Evolutionary conservation across 2,888 invertebrate species (phyloP), one percentile per base, ranked within the genome.

Genomic region (Achlya flavicornis): DNA sequence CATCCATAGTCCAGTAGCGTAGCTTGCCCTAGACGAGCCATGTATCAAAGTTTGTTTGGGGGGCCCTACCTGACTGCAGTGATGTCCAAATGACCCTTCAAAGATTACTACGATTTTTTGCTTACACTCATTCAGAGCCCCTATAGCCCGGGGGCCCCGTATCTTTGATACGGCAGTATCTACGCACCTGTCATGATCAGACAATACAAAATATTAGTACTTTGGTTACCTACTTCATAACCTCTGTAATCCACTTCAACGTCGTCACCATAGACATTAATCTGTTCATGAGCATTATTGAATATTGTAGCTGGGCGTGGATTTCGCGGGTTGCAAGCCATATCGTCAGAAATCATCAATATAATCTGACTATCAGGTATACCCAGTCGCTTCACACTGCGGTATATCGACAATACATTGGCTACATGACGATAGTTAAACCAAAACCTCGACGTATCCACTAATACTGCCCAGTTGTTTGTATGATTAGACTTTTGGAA

Each of bases 391-490:
- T 99, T 99, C 0, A 99, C 99, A 85, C 99, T 99, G 12, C 99
- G 96, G 86, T 99, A 99, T 69, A 99, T 98, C 0, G 99, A 99
- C 19, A 99, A 90, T 0, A 99, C 99, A 89, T 99, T 99, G 4
- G 99, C 99, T 41, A 99, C 99, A 95, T 99, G 99, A 7, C 99
- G 96, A 88, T 99, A 99, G 89, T 99, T 99, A 86, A 99, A 99
- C 99, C 99, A 99, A 90, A 99, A 99, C 64, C 99, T 94, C 0
- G 99, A 99, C 0, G 99, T 99, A 88, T 99, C 99, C 0, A 99
- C 99, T 63, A 99, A 91, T 14, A 99, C 99, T 0, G 99, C 99
- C 99, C 99, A 99, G 89, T 99, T 99, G 86, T 99, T 99, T 0
- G 99, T 98, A 85, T 99, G 99, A 38, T 95, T 95, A 0, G 95